A percentile compares a stretch with the other conserved stretches of the same genome.
Evolutionary conservation across 2,888 invertebrate species (phyloP).

Genomic region (Odiellus spinosus): DNA sequence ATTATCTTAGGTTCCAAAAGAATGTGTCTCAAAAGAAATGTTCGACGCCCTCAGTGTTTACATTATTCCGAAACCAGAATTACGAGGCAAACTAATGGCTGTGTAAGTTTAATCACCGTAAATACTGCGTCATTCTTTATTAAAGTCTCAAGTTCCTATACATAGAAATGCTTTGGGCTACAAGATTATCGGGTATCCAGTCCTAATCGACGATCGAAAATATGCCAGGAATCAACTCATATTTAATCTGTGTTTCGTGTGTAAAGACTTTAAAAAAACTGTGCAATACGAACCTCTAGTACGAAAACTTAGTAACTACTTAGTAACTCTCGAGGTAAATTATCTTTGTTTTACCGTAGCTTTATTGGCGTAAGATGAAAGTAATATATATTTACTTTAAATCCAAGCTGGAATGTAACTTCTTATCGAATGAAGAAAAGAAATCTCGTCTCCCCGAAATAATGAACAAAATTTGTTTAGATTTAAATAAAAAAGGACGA

Average conservation of each 20-base stretch:
- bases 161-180: slow-evolving; percentile 55
- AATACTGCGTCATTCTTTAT: too few species aligned
- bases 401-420: slow-evolving; percentile 56
- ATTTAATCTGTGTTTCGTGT: slow-evolving; percentile 88
- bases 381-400: slow-evolving; percentile 2
- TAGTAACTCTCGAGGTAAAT: slow-evolving; percentile 39
- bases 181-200: slow-evolving; percentile 84
- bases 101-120: slow-evolving; percentile 56
- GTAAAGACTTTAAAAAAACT: slow-evolving; percentile 71
- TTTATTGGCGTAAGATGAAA: slow-evolving; percentile 1
- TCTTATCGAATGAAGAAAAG: slow-evolving; percentile 49
- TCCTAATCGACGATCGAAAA: slow-evolving; percentile 68
- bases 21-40: slow-evolving; percentile 76
- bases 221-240: slow-evolving; percentile 87
- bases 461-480: slow-evolving; percentile 57
- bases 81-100: slow-evolving; percentile 75
- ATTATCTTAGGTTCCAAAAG: slow-evolving; percentile 51
- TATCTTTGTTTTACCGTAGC: slow-evolving; percentile 1
- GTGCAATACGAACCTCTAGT: slow-evolving; percentile 88
- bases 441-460: slow-evolving; percentile 54
- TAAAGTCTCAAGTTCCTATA: too few species aligned
- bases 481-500: slow-evolving; percentile 61
- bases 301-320: slow-evolving; percentile 78
- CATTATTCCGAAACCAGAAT: slow-evolving; percentile 84
- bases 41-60: slow-evolving; percentile 88